Conservation (phyloP, 2,888 invertebrate genomes). For the Rhopalosiphum nymphaeae region DNA sequence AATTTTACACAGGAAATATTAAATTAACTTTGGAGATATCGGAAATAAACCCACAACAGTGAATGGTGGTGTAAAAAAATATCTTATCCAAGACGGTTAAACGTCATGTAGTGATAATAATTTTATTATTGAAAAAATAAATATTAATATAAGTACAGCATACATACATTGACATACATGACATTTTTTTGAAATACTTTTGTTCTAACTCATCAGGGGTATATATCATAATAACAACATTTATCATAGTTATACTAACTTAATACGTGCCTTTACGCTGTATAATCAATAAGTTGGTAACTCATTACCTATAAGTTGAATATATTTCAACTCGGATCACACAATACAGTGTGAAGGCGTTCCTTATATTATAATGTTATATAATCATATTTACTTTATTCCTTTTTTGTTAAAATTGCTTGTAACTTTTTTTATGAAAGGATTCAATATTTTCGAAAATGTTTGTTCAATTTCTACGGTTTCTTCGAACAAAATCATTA, state of each 20-base stretch:
- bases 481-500: conserved; percentile 84
- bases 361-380: neutral
- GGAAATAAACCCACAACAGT: neutral
- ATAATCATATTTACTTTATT: conserved; percentile 73
- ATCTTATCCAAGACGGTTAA: neutral
- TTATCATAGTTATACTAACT: neutral
- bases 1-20: neutral
- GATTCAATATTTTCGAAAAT: conserved; percentile 77
- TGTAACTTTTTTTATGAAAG: conserved; percentile 75
- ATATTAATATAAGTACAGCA: neutral
- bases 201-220: neutral
- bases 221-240: neutral
- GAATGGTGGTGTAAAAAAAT: neutral
- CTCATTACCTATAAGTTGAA: neutral
- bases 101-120: neutral
- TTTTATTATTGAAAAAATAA: neutral
- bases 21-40: neutral
- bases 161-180: neutral
- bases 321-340: neutral
- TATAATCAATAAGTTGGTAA: neutral
- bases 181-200: neutral
- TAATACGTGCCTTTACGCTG: neutral
- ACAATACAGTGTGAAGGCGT: neutral
- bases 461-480: conserved; percentile 75
- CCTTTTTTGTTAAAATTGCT: conserved; percentile 77